Evolutionary conservation across 2,113 vertebrate genomes (phyloP), one percentile per base, ranked within the genome.

Genomic region (Rutilus rutilus): DNA sequence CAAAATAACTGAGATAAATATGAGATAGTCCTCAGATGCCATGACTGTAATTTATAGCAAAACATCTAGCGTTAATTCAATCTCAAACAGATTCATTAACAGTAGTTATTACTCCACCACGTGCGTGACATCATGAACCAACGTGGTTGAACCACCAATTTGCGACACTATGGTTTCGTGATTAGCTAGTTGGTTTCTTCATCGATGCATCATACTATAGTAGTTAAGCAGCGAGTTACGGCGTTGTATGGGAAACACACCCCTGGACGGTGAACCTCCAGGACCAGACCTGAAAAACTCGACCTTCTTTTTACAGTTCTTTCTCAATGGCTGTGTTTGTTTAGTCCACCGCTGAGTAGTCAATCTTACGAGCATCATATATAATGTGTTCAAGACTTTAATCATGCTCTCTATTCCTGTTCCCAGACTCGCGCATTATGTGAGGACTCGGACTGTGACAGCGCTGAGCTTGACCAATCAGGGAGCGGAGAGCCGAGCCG

Each of bases 401-500:
- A 57, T 21, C 17, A 7, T 21, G 2, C 33, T 86, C 25, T 57
- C 67, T 78, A 69, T 87, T 87, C 23, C 33, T 86, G 17, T 83
- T n/a, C 65, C 39, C 78, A 94, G 89, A 92, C 92, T 77, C 91
- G 95, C 88, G 92, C 92, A 6, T 91, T 93, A 86, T 95, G 94
- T 21, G 97, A 98, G 85, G 97, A 98, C 92, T 98, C 97, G 0
- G 97, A 98, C 94, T 97, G 96, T 73, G 97, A 97, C 94, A 97
- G 96, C 27, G 93, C 96, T 3, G 97, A 98, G 89, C 90, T 97
- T 88, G 97, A 98, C 91, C 96, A 97, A 86, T 96, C 96, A 75
- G 95, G 96, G 93, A 95, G 95, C 45, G 93, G 93, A 42, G 96
- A 97, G 86, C 93, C 94, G 81, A 93, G 92, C 90, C 95, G 92